Evolutionary conservation across 2,888 invertebrate genomes (phyloP).

Genomic region (Anaspis maculata): DNA sequence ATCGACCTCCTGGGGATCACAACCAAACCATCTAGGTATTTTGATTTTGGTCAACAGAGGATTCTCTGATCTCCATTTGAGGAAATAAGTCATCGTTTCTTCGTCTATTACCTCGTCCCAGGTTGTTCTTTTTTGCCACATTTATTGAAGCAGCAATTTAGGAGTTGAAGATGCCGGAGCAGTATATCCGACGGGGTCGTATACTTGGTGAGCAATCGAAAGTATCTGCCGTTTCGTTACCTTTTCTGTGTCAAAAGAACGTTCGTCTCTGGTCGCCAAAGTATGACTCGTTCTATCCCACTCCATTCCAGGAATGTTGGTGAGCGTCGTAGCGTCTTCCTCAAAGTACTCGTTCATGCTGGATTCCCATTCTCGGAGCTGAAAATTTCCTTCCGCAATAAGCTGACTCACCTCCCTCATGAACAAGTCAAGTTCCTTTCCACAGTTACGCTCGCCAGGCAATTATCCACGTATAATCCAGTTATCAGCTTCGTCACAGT

Average conservation of each 20-base stretch:
- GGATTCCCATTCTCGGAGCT: background rate
- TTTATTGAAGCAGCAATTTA: background rate
- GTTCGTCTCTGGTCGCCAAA: no score
- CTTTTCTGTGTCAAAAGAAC: no score
- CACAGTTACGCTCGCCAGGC: background rate
- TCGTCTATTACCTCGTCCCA: background rate
- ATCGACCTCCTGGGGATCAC: background rate
- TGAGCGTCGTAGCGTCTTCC: background rate
- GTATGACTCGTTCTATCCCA: no score
- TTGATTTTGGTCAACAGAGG: background rate
- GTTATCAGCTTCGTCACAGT: background rate
- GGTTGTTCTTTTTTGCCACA: background rate
- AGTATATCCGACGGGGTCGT: constrained; percentile 16
- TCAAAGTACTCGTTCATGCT: background rate
- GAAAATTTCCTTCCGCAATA: background rate
- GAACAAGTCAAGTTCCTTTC: background rate
- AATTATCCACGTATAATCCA: background rate
- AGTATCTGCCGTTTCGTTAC: background rate
- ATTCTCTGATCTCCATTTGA: background rate
- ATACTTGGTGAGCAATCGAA: constrained; percentile 2
- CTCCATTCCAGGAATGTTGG: background rate
- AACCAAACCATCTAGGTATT: background rate
- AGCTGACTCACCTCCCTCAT: background rate
- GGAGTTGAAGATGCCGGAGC: constrained; percentile 18
- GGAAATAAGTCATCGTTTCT: background rate